Evolutionary conservation across 2,113 vertebrate genomes (phyloP).

Genomic region (Polypterus senegalus): DNA sequence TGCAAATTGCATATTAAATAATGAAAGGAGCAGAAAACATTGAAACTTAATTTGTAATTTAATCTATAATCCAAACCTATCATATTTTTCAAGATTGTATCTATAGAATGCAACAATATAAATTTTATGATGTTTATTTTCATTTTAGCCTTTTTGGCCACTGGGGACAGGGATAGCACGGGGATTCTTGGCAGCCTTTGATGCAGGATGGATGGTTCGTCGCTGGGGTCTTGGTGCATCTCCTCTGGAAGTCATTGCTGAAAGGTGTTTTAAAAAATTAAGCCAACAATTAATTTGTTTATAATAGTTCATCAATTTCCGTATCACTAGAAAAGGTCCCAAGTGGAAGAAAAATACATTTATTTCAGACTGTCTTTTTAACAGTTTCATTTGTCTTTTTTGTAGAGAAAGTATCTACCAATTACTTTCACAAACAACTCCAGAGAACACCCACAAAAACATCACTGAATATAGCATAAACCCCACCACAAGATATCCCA

Average conservation of each 20-base stretch:
- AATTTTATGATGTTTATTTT: slow-evolving; percentile 8
- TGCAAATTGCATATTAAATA: too few species aligned
- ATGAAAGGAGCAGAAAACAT: too few species aligned
- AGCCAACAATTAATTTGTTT: too few species aligned
- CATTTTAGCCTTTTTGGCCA: slow-evolving; percentile 84
- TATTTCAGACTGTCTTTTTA: not conserved
- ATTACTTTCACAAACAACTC: slow-evolving; percentile 79
- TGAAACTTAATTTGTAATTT: too few species aligned
- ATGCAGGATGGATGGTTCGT: slow-evolving; percentile 84
- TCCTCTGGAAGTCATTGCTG: slow-evolving; percentile 67
- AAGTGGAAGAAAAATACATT: not conserved
- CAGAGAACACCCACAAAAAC: slow-evolving; percentile 81
- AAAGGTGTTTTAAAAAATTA: slow-evolving; percentile 49
- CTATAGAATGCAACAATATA: too few species aligned
- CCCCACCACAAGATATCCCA: slow-evolving; percentile 73
- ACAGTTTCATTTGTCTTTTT: not conserved
- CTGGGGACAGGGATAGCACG: slow-evolving; percentile 83
- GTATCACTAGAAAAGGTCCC: too few species aligned
- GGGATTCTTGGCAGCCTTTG: slow-evolving; percentile 77
- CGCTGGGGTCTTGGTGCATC: slow-evolving; percentile 61
- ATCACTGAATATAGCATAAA: slow-evolving; percentile 66
- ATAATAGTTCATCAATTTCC: too few species aligned
- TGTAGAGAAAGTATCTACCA: slow-evolving; percentile 83
- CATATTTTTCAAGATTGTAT: too few species aligned
- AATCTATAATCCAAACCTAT: too few species aligned